A percentile compares a stretch with the other conserved stretches of the same genome.
phyloP scores from a whole-genome alignment of 2,888 invertebrate species.

The Tenthredo amoena region DNA sequence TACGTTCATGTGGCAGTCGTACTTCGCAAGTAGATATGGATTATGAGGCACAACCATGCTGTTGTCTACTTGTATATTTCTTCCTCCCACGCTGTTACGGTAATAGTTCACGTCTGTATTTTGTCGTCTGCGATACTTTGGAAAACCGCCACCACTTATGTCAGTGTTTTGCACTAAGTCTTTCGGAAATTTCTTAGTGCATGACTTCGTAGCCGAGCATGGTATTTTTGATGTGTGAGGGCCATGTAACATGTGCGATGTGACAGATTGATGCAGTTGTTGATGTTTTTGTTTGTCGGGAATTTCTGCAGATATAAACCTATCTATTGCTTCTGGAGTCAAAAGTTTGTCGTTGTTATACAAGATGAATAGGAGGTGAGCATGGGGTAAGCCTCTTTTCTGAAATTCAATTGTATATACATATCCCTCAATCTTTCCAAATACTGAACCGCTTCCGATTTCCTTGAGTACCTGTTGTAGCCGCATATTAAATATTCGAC shows the following conservation, averaged over 20 bases:
- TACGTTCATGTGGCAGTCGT: conserved; percentile 60
- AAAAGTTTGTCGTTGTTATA: no score
- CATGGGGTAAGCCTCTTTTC: conserved; percentile 56
- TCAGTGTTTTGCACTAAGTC: conserved; percentile 55
- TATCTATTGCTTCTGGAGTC: conserved; percentile 18
- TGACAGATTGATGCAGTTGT: conserved; percentile 56
- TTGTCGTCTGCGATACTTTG: conserved; percentile 56
- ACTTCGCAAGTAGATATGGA: conserved; percentile 59
- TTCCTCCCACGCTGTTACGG: not conserved
- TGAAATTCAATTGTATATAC: conserved; percentile 61
- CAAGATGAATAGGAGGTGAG: conserved; percentile 52
- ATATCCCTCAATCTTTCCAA: conserved; percentile 52
- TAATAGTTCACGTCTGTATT: conserved; percentile 11
- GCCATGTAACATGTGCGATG: conserved; percentile 58
- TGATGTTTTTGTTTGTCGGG: conserved; percentile 55
- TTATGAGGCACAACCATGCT: conserved; percentile 65
- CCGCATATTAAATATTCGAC: conserved; percentile 57
- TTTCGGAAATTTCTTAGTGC: conserved; percentile 61
- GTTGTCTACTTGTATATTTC: conserved; percentile 60
- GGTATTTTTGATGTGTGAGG: conserved; percentile 51
- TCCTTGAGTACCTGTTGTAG: conserved; percentile 54
- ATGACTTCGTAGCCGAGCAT: conserved; percentile 50
- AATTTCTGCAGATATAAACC: conserved; percentile 8
- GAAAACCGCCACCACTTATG: conserved; percentile 57
- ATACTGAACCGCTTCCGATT: conserved; percentile 36